Base-by-base conservation (phyloP, 2,888 invertebrate species). In the Eudasyphora cyanicolor region DNA sequence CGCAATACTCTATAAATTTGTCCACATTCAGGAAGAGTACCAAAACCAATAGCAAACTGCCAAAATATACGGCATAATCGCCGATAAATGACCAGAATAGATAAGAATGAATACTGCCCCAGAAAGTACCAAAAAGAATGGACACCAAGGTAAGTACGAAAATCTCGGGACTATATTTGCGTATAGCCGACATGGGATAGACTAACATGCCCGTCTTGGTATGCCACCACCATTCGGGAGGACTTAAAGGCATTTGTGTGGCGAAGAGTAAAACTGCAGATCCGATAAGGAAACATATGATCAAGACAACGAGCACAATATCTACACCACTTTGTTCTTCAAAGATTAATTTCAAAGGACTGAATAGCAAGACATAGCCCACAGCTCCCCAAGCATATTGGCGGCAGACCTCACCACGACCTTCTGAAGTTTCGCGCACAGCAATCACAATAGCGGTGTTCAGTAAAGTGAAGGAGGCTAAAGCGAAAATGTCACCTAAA, bases 141-240 rank as follows among this genome's bases (percentile, higher is more conserved):
- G 96, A 93, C 3, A 97, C 94, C 24, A 95, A 90, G 42, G 95
- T 93, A 0, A 97, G 93, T 0, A 95, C 95, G 0, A 94, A 94
- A 8, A 95, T 96, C 92, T 97, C 96, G 5, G 95, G 94, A 42
- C 95, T 95, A 89, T 96, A 96, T 71, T 95, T 94, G 42, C 96
- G 93, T 69, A 96, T 95, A 6, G 95, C 94, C 85, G 95, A 96
- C 96, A 96, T 95, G n/a, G 96, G 96, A 89, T 96, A 93, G 10
- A 96, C 95, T 78, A 96, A 89, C 92, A 95, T 94, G 49, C 96
- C 96, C 10, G 95, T 95, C 87, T 95, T 93, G 1, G 96, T 96
- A 89, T 96, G 96, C 96, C 96, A 96, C 96, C 96, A 96, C 96
- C 96, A 96, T 91, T 96, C 96, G 0, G 96, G 96, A 0, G 96